phyloP scores from a whole-genome alignment of 2,797 vertebrate genomes.

The Pipistrellus kuhlii region DNA sequence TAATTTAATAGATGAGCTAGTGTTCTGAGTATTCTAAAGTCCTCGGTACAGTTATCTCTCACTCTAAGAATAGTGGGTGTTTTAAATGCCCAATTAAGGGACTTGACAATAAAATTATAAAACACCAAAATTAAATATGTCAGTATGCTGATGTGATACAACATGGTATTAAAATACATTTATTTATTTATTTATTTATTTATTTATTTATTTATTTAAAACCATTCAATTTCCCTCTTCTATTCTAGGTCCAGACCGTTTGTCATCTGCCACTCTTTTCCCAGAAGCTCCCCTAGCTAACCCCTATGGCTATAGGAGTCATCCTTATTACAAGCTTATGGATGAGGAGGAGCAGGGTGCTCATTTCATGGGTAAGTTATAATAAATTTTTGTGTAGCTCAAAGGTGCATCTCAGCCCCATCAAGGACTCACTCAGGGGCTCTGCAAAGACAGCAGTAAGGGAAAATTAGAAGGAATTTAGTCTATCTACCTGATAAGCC shows the following conservation, averaged over 20 bases:
- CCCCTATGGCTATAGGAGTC: fast-evolving
- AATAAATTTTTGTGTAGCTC: neutral
- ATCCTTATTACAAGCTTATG: neutral
- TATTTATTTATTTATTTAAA: neutral
- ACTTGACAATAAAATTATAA: neutral
- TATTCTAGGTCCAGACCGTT: neutral
- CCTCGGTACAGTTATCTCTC: neutral
- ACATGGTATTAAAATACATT: neutral
- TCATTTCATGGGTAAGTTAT: neutral
- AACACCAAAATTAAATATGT: neutral
- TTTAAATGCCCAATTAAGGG: neutral
- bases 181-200: neutral
- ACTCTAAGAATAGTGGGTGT: neutral
- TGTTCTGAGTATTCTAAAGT: neutral
- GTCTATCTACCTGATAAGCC: neutral
- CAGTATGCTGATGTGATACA: neutral
- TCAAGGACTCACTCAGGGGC: neutral
- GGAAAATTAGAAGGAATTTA: neutral
- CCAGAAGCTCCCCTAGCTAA: neutral
- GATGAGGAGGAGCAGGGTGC: neutral
- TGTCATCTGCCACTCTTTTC: neutral
- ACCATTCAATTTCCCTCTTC: neutral
- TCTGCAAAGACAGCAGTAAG: neutral
- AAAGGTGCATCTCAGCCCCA: neutral
- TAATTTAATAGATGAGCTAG: neutral